A percentile compares a stretch with the other conserved stretches of the same genome.
Evolutionary conservation across 2,888 invertebrate genomes (phyloP).

Genomic region (Nemotelus nigrinus): DNA sequence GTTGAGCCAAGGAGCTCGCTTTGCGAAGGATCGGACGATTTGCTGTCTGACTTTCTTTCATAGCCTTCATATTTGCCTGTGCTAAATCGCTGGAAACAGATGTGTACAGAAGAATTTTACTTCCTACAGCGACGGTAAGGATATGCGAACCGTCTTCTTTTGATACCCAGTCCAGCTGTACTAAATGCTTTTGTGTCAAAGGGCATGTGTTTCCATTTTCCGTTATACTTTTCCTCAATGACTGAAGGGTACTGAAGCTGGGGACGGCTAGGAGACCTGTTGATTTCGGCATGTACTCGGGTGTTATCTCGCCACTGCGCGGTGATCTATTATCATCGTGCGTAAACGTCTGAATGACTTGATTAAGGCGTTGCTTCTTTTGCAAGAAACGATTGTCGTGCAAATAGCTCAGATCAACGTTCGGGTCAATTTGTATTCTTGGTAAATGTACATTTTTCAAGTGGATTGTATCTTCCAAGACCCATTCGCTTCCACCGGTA

Average conservation of each 20-base stretch:
- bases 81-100: constrained; percentile 94
- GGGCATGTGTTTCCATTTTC: constrained; percentile 93
- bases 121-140: constrained; percentile 94
- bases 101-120: constrained; percentile 90
- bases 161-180: constrained; percentile 98
- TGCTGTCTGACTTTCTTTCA: constrained; percentile 86
- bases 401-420: constrained; percentile 83
- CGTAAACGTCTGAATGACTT: constrained; percentile 83
- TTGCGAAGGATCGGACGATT: constrained; percentile 88
- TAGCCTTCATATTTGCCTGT: constrained; percentile 91
- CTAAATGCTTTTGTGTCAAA: constrained; percentile 89
- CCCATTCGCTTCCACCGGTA: constrained; percentile 94
- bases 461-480: constrained; percentile 94
- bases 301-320: constrained; percentile 66
- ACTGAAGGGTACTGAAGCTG: constrained; percentile 89
- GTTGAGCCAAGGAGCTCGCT: constrained; percentile 90
- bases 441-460: constrained; percentile 91
- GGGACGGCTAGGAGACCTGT: constrained; percentile 80
- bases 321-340: constrained; percentile 76
- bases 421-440: constrained; percentile 81
- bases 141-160: constrained; percentile 99
- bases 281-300: constrained; percentile 59
- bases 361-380: constrained; percentile 83
- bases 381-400: constrained; percentile 82
- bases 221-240: constrained; percentile 85